These are phyloP conservation scores for Mesoclemmys tuberculata DNA, from an alignment of 2,113 vertebrate species.

Conservation along the genomic window DNA sequence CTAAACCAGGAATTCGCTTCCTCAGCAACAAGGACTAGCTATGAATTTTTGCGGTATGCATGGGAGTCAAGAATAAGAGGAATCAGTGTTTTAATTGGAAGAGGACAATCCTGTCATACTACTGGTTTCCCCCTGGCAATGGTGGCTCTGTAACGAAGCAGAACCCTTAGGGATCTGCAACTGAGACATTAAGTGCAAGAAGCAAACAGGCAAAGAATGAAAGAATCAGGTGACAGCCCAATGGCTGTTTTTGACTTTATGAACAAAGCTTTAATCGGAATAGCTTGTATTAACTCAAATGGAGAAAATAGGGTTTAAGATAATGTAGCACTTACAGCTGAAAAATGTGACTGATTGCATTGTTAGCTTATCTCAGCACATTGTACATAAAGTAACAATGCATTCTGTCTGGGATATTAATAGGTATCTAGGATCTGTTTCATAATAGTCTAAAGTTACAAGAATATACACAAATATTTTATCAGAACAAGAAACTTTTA, in stretches of 20 bases:
- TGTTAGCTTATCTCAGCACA: neutral
- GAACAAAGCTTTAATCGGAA: neutral
- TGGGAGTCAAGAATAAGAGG: neutral
- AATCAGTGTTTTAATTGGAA: too few relatives aligned
- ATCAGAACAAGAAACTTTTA: neutral
- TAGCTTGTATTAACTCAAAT: neutral
- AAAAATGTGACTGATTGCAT: neutral
- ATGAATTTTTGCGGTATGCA: neutral
- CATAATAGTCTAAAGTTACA: neutral
- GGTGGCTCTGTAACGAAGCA: neutral
- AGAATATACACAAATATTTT: neutral
- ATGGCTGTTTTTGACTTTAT: neutral
- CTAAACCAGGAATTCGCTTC: neutral
- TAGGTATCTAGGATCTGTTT: neutral
- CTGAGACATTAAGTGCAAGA: neutral
- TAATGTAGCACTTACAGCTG: neutral
- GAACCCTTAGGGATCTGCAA: neutral
- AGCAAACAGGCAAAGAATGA: neutral
- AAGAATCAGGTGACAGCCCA: neutral
- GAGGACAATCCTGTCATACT: too few relatives aligned
- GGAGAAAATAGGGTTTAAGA: neutral
- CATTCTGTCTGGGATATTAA: neutral
- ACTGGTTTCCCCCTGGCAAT: neutral
- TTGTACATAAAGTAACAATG: neutral
- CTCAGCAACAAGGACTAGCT: neutral